phyloP scores from a whole-genome alignment of 2,113 vertebrate genomes.

The Nibea albiflora region DNA sequence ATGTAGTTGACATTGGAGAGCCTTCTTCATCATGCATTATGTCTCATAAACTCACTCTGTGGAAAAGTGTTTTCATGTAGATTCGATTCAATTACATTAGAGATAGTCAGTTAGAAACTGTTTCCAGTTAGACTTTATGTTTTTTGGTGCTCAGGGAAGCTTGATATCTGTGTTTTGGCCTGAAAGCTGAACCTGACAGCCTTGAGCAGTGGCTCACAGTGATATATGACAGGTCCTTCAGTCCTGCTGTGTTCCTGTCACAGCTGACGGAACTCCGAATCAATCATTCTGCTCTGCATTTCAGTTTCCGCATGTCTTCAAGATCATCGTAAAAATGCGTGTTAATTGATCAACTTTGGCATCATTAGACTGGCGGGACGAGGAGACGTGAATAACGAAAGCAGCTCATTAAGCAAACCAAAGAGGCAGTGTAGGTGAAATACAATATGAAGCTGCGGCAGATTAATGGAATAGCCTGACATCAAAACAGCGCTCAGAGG shows the following conservation, averaged over 20 bases:
- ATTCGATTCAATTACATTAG: neutral
- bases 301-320: neutral
- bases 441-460: conserved; percentile 2
- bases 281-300: conserved; percentile 12
- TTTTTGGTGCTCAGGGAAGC: neutral
- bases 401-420: conserved; percentile 35
- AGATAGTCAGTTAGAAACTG: neutral
- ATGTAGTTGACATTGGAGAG: no score
- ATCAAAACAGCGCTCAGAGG: conserved; percentile 27
- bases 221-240: conserved; percentile 20
- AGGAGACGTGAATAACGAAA: conserved; percentile 23
- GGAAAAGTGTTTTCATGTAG: neutral
- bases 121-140: neutral
- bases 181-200: conserved; percentile 22
- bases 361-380: neutral
- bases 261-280: conserved; percentile 15
- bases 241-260: conserved; percentile 21
- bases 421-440: conserved; percentile 26
- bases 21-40: no score
- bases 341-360: conserved; percentile 30
- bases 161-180: conserved; percentile 20
- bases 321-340: neutral
- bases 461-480: conserved; percentile 14
- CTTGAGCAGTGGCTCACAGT: conserved; percentile 10
- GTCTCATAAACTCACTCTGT: no score